These are phyloP conservation scores for Andrena chrysosceles DNA, from an alignment of 2,888 invertebrate genomes.

Conservation along the genomic window DNA sequence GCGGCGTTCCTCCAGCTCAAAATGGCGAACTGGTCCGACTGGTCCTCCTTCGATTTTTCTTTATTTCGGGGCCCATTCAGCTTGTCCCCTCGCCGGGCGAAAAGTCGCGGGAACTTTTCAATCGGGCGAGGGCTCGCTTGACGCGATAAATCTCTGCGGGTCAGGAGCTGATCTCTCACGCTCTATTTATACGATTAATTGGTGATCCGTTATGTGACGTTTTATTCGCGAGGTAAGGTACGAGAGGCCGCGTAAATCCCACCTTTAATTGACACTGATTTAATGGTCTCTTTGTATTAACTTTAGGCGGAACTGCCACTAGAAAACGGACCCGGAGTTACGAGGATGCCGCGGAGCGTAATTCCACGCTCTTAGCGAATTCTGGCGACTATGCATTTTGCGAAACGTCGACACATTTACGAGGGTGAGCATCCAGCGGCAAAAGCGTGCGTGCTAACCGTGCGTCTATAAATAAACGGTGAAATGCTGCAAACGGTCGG, in stretches of 20 bases:
- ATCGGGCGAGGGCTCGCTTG: background rate
- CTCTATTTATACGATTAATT: conserved; percentile 35
- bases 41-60: conserved; percentile 63
- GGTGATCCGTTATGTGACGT: background rate
- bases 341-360: conserved; percentile 51
- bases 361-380: conserved; percentile 72
- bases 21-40: conserved; percentile 78
- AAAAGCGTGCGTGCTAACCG: conserved; percentile 77
- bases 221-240: background rate
- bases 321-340: conserved; percentile 58
- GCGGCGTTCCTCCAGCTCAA: conserved; percentile 58
- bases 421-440: conserved; percentile 74
- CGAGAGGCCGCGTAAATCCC: conserved; percentile 1
- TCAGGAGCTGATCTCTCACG: background rate
- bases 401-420: conserved; percentile 75
- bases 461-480: conserved; percentile 79
- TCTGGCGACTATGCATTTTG: conserved; percentile 74
- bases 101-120: conserved; percentile 23
- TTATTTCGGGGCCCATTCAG: conserved; percentile 59
- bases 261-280: conserved; percentile 70
- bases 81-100: conserved; percentile 43
- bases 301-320: conserved; percentile 66
- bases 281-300: conserved; percentile 64
- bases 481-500: conserved; percentile 77
- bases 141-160: background rate